Evolutionary conservation across 2,888 invertebrate genomes (phyloP).

Genomic region (Acutogordius australiensis): DNA sequence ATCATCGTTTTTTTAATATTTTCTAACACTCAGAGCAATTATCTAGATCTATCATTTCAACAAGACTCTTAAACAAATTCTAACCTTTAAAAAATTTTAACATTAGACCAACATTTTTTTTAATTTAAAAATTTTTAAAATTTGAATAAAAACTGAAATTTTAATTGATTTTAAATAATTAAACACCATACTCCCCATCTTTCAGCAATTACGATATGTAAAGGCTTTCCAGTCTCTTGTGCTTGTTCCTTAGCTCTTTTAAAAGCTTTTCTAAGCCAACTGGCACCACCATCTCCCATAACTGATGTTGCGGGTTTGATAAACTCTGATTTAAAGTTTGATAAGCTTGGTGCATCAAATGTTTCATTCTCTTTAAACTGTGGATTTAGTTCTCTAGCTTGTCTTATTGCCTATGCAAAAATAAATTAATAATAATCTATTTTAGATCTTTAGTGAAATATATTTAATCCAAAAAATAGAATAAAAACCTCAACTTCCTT

Average conservation of each 20-base stretch:
- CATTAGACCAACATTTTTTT: no score
- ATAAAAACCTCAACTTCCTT: neutral
- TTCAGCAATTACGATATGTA: neutral
- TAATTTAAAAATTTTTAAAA: no score
- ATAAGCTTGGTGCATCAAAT: neutral
- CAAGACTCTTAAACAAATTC: no score
- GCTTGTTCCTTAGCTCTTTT: conserved; percentile 9
- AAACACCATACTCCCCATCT: conserved; percentile 2
- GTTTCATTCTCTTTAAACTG: neutral
- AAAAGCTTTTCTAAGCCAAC: conserved; percentile 10
- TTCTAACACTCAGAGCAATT: no score
- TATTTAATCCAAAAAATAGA: neutral
- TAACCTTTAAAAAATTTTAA: no score
- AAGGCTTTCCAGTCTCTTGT: neutral
- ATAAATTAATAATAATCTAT: no score
- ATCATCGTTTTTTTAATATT: no score
- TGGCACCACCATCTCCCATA: conserved; percentile 2
- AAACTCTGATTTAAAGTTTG: neutral
- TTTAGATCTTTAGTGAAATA: no score
- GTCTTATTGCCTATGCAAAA: neutral
- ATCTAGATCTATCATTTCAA: no score
- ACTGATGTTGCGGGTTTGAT: neutral
- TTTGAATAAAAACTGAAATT: no score
- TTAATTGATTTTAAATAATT: no score
- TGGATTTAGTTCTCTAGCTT: conserved; percentile 6